These are phyloP conservation scores for Habrosyne pyritoides DNA, from an alignment of 2,888 invertebrate species.

Conservation along the genomic window DNA sequence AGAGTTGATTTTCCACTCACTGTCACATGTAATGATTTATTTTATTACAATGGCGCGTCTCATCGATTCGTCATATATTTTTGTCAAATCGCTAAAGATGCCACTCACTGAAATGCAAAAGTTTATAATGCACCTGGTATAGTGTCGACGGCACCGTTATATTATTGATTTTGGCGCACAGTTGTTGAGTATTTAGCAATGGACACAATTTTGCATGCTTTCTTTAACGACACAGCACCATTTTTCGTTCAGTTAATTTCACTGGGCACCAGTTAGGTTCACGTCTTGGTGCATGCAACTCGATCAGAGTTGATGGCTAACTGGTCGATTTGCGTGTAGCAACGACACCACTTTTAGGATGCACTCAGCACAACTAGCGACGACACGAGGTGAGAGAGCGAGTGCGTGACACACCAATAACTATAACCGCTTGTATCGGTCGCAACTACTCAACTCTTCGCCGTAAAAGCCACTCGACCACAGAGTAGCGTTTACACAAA, in stretches of 20 bases:
- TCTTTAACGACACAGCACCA: constrained; percentile 80
- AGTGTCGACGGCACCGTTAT: constrained; percentile 82
- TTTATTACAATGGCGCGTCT: constrained; percentile 52
- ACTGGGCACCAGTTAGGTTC: constrained; percentile 81
- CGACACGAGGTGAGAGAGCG: constrained; percentile 83
- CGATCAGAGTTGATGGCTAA: constrained; percentile 11
- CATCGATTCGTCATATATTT: constrained; percentile 48
- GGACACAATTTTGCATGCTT: constrained; percentile 84
- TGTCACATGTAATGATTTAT: constrained; percentile 88
- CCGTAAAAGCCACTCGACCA: constrained; percentile 11
- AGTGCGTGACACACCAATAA: constrained; percentile 64
- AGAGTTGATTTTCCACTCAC: constrained; percentile 83
- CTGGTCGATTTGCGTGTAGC: constrained; percentile 51
- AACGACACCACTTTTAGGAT: constrained; percentile 75
- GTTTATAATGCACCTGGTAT: constrained; percentile 80
- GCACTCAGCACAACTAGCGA: constrained; percentile 81
- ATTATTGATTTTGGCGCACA: constrained; percentile 83
- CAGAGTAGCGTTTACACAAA: constrained; percentile 1
- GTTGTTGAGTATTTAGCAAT: constrained; percentile 83
- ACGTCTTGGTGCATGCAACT: constrained; percentile 60
- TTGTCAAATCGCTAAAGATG: constrained; percentile 65
- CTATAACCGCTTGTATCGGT: constrained; percentile 10
- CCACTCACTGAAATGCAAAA: constrained; percentile 84
- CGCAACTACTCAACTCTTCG: constrained; percentile 7
- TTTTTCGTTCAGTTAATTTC: constrained; percentile 78